Percentiles rank a stretch among this genome's conserved stretches.
Evolutionary conservation across 2,888 invertebrate species (phyloP).

Genomic region (Limnephilus lunatus): DNA sequence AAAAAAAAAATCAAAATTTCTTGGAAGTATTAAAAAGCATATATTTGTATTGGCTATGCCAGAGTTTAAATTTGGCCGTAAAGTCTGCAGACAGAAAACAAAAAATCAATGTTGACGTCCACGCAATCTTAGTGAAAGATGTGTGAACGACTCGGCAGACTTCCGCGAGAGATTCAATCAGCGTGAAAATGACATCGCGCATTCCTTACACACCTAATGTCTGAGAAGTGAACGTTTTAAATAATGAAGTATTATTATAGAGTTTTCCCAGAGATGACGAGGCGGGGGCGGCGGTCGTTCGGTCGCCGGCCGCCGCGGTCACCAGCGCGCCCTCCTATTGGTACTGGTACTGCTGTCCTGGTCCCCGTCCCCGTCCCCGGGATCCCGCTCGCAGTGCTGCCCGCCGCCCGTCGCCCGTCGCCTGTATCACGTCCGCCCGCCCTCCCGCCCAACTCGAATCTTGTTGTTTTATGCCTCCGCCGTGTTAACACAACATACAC

Average conservation of each 20-base stretch:
- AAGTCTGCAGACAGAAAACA: neutral
- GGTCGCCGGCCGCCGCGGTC: neutral
- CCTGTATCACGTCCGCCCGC: constrained; percentile 15
- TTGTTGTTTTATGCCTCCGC: neutral
- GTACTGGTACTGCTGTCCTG: too few species aligned
- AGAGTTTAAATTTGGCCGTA: neutral
- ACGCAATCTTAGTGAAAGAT: neutral
- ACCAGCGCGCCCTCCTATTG: neutral
- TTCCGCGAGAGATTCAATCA: neutral
- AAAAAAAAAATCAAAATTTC: neutral
- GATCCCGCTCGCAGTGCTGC: constrained; percentile 28
- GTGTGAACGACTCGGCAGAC: neutral
- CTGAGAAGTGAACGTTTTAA: neutral
- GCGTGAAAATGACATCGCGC: constrained; percentile 25
- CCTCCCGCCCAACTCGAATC: neutral
- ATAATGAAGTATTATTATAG: constrained; percentile 18
- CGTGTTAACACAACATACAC: neutral
- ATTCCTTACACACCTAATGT: constrained; percentile 12
- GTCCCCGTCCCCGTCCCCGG: neutral
- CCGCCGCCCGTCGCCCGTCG: constrained; percentile 1
- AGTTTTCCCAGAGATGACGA: constrained; percentile 24
- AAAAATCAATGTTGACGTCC: neutral
- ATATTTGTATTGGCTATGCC: neutral
- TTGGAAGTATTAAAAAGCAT: neutral
- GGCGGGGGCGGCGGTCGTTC: constrained; percentile 8